Conservation (phyloP, 37 sponge, comb jelly and placozoan genomes). For the Halisarca cf. caerulea region DNA sequence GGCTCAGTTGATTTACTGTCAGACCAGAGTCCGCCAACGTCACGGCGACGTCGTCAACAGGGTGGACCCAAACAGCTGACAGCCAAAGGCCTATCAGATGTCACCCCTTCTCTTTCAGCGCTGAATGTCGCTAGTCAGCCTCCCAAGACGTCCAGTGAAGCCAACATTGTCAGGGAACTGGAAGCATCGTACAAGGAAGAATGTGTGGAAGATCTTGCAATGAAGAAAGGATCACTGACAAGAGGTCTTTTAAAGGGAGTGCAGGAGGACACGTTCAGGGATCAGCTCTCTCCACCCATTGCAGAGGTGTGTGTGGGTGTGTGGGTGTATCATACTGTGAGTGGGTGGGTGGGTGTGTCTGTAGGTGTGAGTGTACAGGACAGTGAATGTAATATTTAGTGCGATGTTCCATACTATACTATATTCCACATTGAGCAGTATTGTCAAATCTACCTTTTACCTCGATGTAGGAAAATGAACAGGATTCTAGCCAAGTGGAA, state of each 20-base stretch:
- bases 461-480: too few relatives aligned
- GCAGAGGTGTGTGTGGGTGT: neutral
- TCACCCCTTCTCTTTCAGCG: neutral
- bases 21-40: neutral
- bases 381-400: too few relatives aligned
- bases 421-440: too few relatives aligned
- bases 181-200: neutral
- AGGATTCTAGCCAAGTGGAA: too few relatives aligned
- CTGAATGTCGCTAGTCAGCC: neutral
- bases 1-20: neutral
- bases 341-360: too few relatives aligned
- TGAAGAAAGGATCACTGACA: too few relatives aligned
- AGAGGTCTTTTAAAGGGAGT: neutral
- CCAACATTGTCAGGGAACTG: neutral
- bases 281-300: neutral
- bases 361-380: too few relatives aligned
- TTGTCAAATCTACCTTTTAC: too few relatives aligned
- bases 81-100: neutral
- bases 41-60: neutral
- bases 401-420: too few relatives aligned
- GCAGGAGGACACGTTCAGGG: neutral
- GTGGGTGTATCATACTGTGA: too few relatives aligned
- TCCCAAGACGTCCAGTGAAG: neutral
- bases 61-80: neutral
- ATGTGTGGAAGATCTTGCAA: neutral